phyloP scores from a whole-genome alignment of 2,888 invertebrate genomes.

The Caenorhabditis virilis region DNA sequence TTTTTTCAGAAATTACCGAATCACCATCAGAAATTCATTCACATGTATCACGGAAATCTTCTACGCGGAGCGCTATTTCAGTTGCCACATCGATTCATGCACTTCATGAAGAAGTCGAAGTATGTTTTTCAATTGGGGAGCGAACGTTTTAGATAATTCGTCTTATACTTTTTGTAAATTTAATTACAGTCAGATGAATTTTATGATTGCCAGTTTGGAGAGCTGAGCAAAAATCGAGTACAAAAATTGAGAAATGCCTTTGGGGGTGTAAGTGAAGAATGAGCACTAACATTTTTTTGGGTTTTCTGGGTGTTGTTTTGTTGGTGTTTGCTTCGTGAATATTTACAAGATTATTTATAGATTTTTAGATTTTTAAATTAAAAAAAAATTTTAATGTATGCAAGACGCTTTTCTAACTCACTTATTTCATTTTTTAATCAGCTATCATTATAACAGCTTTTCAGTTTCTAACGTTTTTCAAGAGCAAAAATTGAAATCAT shows the following conservation, averaged over 20 bases:
- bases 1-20: background rate
- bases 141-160: no score
- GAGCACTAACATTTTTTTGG: conserved; percentile 2
- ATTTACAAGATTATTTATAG: no score
- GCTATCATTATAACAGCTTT: no score
- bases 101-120: conserved; percentile 38
- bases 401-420: no score
- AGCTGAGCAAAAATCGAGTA: conserved; percentile 19
- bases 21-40: conserved; percentile 8
- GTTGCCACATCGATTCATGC: conserved; percentile 38
- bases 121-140: no score
- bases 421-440: no score
- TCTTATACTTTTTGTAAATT: no score
- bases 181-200: background rate
- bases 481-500: background rate
- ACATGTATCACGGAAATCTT: conserved; percentile 31
- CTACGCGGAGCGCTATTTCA: conserved; percentile 39
- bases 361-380: no score
- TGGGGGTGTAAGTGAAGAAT: conserved; percentile 24
- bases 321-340: background rate
- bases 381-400: no score
- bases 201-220: background rate
- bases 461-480: no score
- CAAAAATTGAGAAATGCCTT: conserved; percentile 27
- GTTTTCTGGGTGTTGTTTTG: conserved; percentile 5